A percentile compares a stretch with the other conserved stretches of the same genome.
Conservation (phyloP, 2,888 invertebrate genomes). For the Xylota segnis region DNA sequence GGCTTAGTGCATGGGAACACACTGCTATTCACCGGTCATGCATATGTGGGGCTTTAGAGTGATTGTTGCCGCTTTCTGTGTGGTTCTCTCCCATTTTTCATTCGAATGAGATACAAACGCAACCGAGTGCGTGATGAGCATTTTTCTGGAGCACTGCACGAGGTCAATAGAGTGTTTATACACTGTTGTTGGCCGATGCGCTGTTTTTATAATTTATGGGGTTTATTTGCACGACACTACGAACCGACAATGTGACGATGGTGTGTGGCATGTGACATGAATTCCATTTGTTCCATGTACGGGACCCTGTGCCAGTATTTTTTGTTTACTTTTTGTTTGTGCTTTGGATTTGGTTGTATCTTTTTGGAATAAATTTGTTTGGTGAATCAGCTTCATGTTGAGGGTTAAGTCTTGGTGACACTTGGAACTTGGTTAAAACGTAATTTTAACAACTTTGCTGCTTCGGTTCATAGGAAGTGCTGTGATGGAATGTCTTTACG, state of each 20-base stretch:
- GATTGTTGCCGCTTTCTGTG: constrained; percentile 3
- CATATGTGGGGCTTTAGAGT: neutral
- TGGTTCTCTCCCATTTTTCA: constrained; percentile 8
- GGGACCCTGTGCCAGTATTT: constrained; percentile 61
- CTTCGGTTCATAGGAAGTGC: too few species aligned
- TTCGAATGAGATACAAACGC: constrained; percentile 44
- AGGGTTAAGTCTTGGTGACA: neutral
- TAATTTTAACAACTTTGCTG: too few species aligned
- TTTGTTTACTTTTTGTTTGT: constrained; percentile 19
- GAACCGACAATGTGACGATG: constrained; percentile 20
- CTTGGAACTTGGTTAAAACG: neutral
- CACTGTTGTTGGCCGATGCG: constrained; percentile 19
- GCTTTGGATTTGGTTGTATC: constrained; percentile 1
- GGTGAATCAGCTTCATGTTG: neutral
- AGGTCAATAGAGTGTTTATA: constrained; percentile 67
- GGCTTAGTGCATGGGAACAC: constrained; percentile 7
- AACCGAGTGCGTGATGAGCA: constrained; percentile 74
- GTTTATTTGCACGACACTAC: constrained; percentile 46
- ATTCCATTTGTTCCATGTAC: constrained; percentile 50
- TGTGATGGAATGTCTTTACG: too few species aligned
- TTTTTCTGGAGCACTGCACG: constrained; percentile 76
- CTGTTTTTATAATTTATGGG: constrained; percentile 51
- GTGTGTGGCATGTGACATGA: constrained; percentile 49
- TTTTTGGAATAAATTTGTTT: constrained; percentile 8
- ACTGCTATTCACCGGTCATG: constrained; percentile 7